These are phyloP conservation scores for Neolamprologus tretocephalus DNA, from an alignment of 2,113 vertebrate genomes.

Conservation along the genomic window DNA sequence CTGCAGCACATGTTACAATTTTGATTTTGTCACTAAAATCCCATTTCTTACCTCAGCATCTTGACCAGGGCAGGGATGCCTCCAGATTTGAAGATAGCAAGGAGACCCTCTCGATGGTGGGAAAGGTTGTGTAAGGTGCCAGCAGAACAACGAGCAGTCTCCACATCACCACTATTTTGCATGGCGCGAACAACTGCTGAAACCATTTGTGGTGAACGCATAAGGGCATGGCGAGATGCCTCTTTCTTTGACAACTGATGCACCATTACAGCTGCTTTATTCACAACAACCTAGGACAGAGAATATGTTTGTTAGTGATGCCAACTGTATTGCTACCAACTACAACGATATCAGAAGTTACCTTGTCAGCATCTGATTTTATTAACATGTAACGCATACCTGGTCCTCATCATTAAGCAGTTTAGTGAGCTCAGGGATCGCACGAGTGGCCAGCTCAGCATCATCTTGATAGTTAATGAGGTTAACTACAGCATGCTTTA, in stretches of 20 bases:
- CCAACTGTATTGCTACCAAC: neutral
- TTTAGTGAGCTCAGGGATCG: constrained; percentile 97
- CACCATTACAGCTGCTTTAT: constrained; percentile 98
- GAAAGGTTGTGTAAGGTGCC: constrained; percentile 97
- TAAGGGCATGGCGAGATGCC: constrained; percentile 94
- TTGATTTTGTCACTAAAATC: neutral
- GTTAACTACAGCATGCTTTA: constrained; percentile 97
- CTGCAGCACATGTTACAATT: neutral
- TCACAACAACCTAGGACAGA: constrained; percentile 88
- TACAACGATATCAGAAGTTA: neutral
- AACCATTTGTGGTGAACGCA: constrained; percentile 98
- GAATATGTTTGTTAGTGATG: neutral
- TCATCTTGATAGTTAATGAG: constrained; percentile 99
- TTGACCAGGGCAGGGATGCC: constrained; percentile 97
- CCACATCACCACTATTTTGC: constrained; percentile 95
- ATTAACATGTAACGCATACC: constrained; percentile 52
- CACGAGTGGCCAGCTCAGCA: constrained; percentile 94
- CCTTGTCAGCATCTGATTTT: neutral
- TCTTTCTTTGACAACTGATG: constrained; percentile 99
- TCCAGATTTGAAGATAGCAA: constrained; percentile 98
- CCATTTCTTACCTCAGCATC: constrained; percentile 87
- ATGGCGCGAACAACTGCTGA: constrained; percentile 97
- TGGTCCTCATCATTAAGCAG: constrained; percentile 98
- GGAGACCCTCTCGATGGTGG: constrained; percentile 92
- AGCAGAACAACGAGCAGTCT: constrained; percentile 95